Percentiles rank a stretch among this genome's conserved stretches.
Conservation (phyloP, 2,113 vertebrate species). For the Chionodraco myersi region DNA sequence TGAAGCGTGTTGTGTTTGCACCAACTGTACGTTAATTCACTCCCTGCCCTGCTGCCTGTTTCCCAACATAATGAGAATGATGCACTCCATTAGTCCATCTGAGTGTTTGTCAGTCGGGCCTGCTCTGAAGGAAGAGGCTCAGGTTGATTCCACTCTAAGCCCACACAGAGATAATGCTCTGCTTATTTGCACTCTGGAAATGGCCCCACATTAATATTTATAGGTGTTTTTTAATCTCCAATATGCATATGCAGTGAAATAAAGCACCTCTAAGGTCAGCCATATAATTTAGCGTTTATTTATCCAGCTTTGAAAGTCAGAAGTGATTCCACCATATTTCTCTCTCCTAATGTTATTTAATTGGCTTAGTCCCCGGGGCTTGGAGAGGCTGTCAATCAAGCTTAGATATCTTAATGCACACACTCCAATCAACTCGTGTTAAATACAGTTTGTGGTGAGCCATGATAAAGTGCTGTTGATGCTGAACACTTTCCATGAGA, state of each 20-base stretch:
- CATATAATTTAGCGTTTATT: constrained; percentile 81
- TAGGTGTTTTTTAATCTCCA: constrained; percentile 81
- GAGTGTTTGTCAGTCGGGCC: constrained; percentile 58
- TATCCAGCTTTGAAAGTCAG: constrained; percentile 77
- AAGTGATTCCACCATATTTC: constrained; percentile 67
- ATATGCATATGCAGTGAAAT: constrained; percentile 78
- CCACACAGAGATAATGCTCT: constrained; percentile 78
- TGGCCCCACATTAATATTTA: constrained; percentile 85
- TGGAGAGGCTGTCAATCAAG: constrained; percentile 80
- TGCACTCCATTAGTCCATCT: constrained; percentile 68
- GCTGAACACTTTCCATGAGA: background rate
- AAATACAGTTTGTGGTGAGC: constrained; percentile 56
- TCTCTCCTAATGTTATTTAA: constrained; percentile 73
- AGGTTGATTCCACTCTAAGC: constrained; percentile 72
- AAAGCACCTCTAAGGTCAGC: constrained; percentile 80
- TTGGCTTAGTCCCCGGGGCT: constrained; percentile 73
- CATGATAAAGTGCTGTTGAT: constrained; percentile 27
- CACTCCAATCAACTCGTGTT: constrained; percentile 61
- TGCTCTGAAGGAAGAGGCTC: constrained; percentile 48
- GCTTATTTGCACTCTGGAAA: constrained; percentile 81
- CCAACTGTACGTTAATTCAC: constrained; percentile 46
- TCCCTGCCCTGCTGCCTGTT: constrained; percentile 30
- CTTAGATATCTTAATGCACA: constrained; percentile 71
- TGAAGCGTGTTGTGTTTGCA: constrained; percentile 16
- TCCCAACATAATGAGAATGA: constrained; percentile 55